Evolutionary conservation across 53 echinoderm and acorn worm genomes (phyloP), one percentile per base, ranked within the genome.

Genomic region (Holothuria leucospilota): DNA sequence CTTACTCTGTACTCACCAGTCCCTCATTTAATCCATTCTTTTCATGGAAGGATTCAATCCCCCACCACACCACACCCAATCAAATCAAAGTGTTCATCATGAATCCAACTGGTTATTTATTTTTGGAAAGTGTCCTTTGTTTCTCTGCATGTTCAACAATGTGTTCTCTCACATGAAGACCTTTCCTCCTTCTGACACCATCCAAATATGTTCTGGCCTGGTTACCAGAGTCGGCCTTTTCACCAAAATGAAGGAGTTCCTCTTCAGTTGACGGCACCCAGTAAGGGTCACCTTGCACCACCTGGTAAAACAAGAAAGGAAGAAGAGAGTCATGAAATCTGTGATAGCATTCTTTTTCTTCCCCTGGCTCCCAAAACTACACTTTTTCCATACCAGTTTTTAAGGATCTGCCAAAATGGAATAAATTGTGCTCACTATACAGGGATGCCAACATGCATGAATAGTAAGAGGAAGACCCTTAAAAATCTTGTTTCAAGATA

Each of bases 131-230:
- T 20, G 98, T 98, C 59, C 98, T 72, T 69, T 98, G 98, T 77
- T 98, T 98, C 86, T 95, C 98, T 2, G 98, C 98, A 87, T 98
- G 98, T 71, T 98, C 98, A 3, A 98, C 98, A n/a, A 93, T 95
- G 81, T 98, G 93, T 84, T 95, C 95, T 51, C 93, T 95, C 8
- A 98, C 87, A 59, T 92, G 85, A 26, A 98, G 89, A 20, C 98
- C 98, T 59, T 98, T 98, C 26, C 98, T 89, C 61, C 95, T 86
- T 29, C 98, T 85, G 18, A 98, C 95, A 20, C 92, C 64, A 66
- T 95, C 93, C 90, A 98, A 90, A 82, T 98, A 98, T 64, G 87
- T 91, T 71, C 92, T 89, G 34, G 99, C 93, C 69, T 93, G 99
- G 87, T 89, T 98, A 53, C 93, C 99, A 20, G 91, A 95, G 87